Evolutionary conservation across 2,888 invertebrate genomes (phyloP).

Genomic region (Patella depressa): DNA sequence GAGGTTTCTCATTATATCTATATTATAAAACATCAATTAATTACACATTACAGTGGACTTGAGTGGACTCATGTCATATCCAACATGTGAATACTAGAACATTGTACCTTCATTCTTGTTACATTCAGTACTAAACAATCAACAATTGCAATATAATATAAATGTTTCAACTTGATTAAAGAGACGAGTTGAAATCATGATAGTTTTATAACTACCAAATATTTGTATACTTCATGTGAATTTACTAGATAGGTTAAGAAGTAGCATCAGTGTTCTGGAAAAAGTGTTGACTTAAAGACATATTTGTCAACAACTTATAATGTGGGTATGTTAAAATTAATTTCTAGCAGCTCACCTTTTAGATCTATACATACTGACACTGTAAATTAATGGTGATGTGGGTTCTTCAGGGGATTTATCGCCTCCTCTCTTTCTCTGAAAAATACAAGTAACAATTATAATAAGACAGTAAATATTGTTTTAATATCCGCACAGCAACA

Average conservation of each 20-base stretch:
- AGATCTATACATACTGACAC: constrained; percentile 62
- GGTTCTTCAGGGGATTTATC: not conserved
- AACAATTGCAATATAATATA: no score
- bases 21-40: not conserved
- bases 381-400: constrained; percentile 49
- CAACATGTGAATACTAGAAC: no score
- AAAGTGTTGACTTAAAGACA: no score
- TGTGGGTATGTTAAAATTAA: not conserved
- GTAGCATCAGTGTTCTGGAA: not conserved
- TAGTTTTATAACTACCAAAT: not conserved
- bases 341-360: constrained; percentile 45
- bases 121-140: no score
- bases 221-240: constrained; percentile 3
- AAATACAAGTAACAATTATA: not conserved
- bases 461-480: no score
- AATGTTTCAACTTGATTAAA: no score
- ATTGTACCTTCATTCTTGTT: no score
- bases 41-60: no score
- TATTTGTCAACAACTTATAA: no score
- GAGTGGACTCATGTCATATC: no score
- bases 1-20: constrained; percentile 43
- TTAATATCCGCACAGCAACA: no score
- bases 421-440: constrained; percentile 25
- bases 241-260: not conserved
- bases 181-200: no score